These are phyloP conservation scores for Anhinga rufa DNA, from an alignment of 2,113 vertebrate species.

Conservation along the genomic window DNA sequence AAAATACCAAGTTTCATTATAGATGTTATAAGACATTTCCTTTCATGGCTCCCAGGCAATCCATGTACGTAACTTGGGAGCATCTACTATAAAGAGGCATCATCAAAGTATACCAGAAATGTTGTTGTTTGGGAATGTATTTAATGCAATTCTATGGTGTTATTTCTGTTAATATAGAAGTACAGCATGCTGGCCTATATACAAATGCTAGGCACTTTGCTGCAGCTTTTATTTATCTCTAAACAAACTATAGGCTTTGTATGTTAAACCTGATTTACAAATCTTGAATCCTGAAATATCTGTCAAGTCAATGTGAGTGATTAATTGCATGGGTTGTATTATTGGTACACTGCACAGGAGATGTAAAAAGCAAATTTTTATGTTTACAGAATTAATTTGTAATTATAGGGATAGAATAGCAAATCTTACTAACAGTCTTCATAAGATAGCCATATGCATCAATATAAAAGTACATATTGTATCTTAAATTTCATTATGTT, in stretches of 20 bases:
- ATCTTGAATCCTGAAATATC: neutral
- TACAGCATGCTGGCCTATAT: neutral
- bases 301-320: neutral
- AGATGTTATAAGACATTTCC: neutral
- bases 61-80: neutral
- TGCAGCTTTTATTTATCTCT: neutral
- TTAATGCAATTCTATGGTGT: neutral
- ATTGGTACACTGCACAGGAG: neutral
- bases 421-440: neutral
- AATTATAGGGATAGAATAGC: neutral
- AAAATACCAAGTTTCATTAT: neutral
- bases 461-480: neutral
- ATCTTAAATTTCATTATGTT: neutral
- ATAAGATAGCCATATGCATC: neutral
- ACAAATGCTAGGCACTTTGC: neutral
- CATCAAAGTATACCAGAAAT: neutral
- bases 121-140: neutral
- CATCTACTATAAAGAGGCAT: neutral
- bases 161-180: neutral
- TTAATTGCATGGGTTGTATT: neutral
- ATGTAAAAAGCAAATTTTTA: neutral
- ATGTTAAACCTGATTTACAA: neutral
- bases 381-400: neutral
- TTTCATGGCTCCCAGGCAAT: neutral
- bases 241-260: neutral